phyloP scores from a whole-genome alignment of 2,113 vertebrate genomes.

The Drymodes brunneopygia region DNA sequence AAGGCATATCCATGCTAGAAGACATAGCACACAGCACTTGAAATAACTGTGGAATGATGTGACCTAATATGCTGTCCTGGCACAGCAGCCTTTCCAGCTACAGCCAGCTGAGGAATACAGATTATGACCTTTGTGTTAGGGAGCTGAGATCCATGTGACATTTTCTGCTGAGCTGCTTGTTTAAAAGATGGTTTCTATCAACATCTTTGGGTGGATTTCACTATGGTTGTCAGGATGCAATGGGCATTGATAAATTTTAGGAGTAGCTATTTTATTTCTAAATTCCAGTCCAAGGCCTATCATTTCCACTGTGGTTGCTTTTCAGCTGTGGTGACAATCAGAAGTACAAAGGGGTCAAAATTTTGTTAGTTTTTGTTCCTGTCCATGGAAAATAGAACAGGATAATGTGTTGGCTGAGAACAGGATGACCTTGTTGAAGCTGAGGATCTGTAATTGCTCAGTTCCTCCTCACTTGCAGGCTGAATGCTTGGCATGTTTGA shows the following conservation, averaged over 20 bases:
- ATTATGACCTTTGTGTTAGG: background rate
- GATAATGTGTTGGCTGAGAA: background rate
- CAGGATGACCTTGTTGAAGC: background rate
- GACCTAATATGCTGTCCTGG: background rate
- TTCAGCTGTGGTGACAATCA: background rate
- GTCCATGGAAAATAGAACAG: background rate
- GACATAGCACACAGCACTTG: background rate
- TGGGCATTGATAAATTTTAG: background rate
- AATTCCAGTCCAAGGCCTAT: background rate
- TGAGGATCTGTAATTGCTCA: background rate
- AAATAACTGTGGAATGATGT: slow-evolving; percentile 24
- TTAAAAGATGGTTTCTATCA: background rate
- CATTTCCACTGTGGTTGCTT: background rate
- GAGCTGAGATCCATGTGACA: background rate
- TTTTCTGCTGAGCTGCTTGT: background rate
- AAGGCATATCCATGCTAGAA: background rate
- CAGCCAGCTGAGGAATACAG: background rate
- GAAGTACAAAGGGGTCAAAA: background rate
- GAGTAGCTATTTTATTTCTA: background rate
- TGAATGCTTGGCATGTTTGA: background rate
- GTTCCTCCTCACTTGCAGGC: background rate
- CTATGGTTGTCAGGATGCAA: background rate
- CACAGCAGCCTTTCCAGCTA: background rate
- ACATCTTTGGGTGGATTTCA: background rate
- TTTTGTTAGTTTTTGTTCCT: background rate